Base-by-base conservation (phyloP, 1,140 invertebrate genomes). In the Drosophila orena region DNA sequence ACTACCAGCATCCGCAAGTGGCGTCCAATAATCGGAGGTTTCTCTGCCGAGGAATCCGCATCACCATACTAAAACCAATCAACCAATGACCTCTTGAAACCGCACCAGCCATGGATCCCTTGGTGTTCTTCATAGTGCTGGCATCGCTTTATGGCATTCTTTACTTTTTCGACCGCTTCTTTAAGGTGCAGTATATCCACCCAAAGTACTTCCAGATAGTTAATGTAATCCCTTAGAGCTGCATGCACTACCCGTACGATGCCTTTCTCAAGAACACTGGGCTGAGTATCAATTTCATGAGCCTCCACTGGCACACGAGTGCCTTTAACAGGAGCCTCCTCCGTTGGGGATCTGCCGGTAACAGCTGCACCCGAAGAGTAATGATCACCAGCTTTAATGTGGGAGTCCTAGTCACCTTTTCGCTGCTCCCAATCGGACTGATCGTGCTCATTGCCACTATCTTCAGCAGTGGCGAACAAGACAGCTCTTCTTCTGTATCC, bases 171-270 rank as follows among this genome's bases (percentile, higher is more conserved):
- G 95, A 96, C 91, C 93, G 93, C 20, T 94, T 96, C 81, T 95
- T 96, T 70, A 95, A 95, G 94, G 95, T 96, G 56, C 10, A 20
- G 2, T 5, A 3, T 20, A 35, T 11, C 0, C 2, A 46, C 12
- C 3, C 11, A 0, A 1, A 10, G 3, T 50, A 8, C n/a, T 4
- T 10, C 27, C 0, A 17, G 43, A 44, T 8, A 3, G 4, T 17
- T 1, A 4, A 7, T 1, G 4, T 44, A 10, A 42, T 34, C 10
- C 35, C 7, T 55, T 93, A 97, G 96, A 95, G 95, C 81, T 97
- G 96, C 92, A 95, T 96, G 91, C 95, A 96, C 89, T 96, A 96
- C 86, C 96, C 96, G 0, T 97, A 97, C 83, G 93, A 96, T 53
- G 94, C 95, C 61, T 95, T 97, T 79, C 77, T 97, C 56, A 94